A percentile compares a stretch with the other conserved stretches of the same genome.
Evolutionary conservation across 2,797 vertebrate genomes (phyloP).

Genomic region (Microchirus variegatus): DNA sequence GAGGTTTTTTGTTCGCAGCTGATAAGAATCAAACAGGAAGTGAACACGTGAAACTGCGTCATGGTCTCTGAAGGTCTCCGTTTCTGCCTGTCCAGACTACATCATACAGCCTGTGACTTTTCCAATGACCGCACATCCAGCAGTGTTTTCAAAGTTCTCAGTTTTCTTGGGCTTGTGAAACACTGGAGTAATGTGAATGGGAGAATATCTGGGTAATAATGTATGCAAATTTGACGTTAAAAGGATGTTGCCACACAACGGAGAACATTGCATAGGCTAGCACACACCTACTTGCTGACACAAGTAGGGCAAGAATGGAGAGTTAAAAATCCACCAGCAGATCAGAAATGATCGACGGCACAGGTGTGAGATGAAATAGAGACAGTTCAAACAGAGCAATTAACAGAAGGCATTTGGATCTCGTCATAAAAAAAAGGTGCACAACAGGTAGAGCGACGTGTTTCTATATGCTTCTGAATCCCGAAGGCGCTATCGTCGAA

Average conservation of each 20-base stretch:
- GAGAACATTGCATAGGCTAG: background rate
- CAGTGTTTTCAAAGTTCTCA: no score
- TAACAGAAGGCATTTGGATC: slow-evolving; percentile 5
- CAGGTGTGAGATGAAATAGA: background rate
- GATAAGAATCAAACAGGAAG: no score
- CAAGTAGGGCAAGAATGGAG: background rate
- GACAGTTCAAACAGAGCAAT: background rate
- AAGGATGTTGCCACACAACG: slow-evolving; percentile 7
- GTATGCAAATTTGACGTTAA: no score
- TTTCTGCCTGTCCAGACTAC: no score
- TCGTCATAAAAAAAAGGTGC: slow-evolving; percentile 5
- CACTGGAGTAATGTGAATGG: no score
- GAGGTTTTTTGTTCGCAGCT: no score
- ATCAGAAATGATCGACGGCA: background rate
- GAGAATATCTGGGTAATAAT: no score
- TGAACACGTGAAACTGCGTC: no score
- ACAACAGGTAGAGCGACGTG: slow-evolving; percentile 2
- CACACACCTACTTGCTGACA: slow-evolving; percentile 7
- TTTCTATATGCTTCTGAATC: background rate
- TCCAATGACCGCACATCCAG: no score
- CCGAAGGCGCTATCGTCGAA: slow-evolving; percentile 61
- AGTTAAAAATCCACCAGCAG: slow-evolving; percentile 8
- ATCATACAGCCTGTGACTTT: no score
- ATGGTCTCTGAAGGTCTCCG: no score
- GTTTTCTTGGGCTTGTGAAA: no score